Percentiles rank a stretch among this genome's conserved stretches.
These are phyloP conservation scores for Hippocampus abdominalis DNA, from an alignment of 2,113 vertebrate species.

Conservation along the genomic window DNA sequence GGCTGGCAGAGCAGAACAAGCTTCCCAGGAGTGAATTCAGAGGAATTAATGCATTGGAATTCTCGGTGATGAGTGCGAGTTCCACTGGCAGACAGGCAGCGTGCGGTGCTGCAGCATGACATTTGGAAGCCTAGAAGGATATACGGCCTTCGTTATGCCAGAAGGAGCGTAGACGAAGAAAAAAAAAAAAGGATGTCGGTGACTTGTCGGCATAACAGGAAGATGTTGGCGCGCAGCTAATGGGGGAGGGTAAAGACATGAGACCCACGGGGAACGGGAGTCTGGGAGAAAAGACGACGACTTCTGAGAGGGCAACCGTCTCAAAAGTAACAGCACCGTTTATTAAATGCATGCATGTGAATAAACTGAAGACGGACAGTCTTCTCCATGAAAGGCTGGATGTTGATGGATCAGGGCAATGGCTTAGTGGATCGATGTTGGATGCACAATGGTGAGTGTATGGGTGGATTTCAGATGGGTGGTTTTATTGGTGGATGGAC, in stretches of 20 bases:
- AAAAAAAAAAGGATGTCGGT: not conserved
- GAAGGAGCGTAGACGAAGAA: not conserved
- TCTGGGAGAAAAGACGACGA: not conserved
- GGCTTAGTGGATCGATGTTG: not conserved
- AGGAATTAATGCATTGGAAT: conserved; percentile 1
- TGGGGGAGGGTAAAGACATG: not conserved
- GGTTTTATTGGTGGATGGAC: not conserved
- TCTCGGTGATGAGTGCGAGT: not conserved
- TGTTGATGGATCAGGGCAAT: not conserved
- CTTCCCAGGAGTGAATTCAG: conserved; percentile 1
- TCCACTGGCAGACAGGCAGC: not conserved
- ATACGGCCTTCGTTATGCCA: not conserved
- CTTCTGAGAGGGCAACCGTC: too few relatives aligned
- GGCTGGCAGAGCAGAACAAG: not conserved
- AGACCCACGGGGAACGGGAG: not conserved
- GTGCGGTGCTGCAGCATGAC: not conserved
- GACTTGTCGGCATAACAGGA: not conserved
- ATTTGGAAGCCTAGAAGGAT: not conserved
- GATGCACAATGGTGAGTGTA: not conserved
- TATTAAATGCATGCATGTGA: too few relatives aligned
- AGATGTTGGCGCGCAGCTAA: not conserved
- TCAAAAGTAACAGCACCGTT: too few relatives aligned
- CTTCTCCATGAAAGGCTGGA: not conserved
- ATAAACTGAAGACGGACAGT: too few relatives aligned
- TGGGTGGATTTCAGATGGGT: not conserved